These are phyloP conservation scores for Sylvia borin DNA, from an alignment of 2,797 vertebrate genomes.

Conservation along the genomic window DNA sequence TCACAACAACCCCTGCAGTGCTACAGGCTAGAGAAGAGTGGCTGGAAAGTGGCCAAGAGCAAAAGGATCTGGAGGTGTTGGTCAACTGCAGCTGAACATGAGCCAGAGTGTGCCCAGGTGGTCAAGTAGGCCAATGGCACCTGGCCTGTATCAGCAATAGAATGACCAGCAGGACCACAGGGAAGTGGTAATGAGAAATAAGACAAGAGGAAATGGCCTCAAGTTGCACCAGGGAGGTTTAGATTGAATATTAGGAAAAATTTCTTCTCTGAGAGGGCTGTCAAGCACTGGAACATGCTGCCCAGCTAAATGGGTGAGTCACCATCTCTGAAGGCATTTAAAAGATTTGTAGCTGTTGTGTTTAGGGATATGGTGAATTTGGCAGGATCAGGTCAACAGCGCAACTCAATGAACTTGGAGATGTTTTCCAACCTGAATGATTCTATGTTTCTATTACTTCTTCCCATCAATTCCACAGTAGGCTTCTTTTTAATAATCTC, in stretches of 20 bases:
- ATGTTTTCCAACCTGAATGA: background rate
- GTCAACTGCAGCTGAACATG: background rate
- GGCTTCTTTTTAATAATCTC: background rate
- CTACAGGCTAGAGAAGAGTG: background rate
- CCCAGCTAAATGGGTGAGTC: background rate
- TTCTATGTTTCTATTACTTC: background rate
- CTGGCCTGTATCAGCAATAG: background rate
- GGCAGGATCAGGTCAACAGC: background rate
- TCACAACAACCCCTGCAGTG: background rate
- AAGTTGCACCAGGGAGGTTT: background rate
- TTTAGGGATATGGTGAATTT: background rate
- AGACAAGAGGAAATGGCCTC: background rate
- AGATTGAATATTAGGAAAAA: background rate
- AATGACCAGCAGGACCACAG: background rate
- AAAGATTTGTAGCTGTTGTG: background rate
- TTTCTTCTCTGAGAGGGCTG: background rate
- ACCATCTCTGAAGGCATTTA: background rate
- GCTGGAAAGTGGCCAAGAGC: background rate
- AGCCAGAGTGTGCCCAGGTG: background rate
- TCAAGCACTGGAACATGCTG: background rate
- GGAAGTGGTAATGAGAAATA: rapidly evolving
- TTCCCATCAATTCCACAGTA: background rate
- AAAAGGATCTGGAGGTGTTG: background rate
- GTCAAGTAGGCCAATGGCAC: background rate
- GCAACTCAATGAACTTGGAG: background rate